A percentile compares a stretch with the other conserved stretches of the same genome.
Evolutionary conservation across 1,140 invertebrate species (phyloP).

Genomic region (Arctopsyche grandis): DNA sequence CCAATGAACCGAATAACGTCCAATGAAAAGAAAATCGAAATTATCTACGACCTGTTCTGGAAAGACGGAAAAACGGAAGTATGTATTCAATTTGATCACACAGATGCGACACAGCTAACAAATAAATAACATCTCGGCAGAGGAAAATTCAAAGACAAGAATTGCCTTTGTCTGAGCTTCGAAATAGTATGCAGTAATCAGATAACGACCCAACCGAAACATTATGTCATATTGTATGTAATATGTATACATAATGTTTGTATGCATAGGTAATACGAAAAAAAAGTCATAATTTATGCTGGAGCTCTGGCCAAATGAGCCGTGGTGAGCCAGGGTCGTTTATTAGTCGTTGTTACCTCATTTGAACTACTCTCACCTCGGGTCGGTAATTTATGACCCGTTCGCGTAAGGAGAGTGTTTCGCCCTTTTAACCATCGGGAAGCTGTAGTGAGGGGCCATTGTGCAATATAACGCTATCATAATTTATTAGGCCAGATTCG

Average conservation of each 20-base stretch:
- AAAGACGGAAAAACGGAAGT: background rate
- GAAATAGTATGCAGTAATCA: too few species aligned
- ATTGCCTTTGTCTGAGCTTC: too few species aligned
- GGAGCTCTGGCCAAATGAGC: background rate
- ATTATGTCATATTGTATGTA: too few species aligned
- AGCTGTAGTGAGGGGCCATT: background rate
- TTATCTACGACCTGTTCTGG: background rate
- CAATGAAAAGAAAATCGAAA: background rate
- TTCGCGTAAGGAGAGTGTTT: conserved; percentile 20
- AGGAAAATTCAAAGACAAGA: too few species aligned
- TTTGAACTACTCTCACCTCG: conserved; percentile 25
- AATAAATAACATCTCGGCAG: too few species aligned
- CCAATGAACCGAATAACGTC: background rate
- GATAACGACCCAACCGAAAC: too few species aligned
- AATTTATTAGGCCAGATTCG: background rate
- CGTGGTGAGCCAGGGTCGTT: background rate
- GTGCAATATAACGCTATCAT: background rate
- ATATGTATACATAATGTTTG: background rate
- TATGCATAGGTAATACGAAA: background rate
- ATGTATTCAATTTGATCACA: too few species aligned
- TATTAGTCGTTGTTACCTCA: conserved; percentile 13
- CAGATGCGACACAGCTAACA: too few species aligned
- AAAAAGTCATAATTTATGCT: background rate
- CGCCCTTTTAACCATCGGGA: conserved; percentile 15
- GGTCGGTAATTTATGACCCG: conserved; percentile 17